Base-by-base conservation (phyloP, 2,113 vertebrate genomes). In the Pterocles gutturalis region DNA sequence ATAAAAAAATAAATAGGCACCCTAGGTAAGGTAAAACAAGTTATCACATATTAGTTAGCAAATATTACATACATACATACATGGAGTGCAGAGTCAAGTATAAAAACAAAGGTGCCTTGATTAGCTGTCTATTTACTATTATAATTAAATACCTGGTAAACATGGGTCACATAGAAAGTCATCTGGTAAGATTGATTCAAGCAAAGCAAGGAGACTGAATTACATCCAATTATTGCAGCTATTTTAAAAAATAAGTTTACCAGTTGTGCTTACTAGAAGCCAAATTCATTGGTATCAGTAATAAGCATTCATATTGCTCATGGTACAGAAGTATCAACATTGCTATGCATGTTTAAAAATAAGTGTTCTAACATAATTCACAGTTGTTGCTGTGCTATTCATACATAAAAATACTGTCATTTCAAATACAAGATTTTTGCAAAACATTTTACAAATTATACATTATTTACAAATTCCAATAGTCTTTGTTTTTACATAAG, bases 1-100 rank as follows among this genome's bases (percentile, higher is more conserved):
- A 95, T 96, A 98, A 98, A 98, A 97, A 97, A 96, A 96, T 97
- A 98, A 98, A 97, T 95, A 98, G 97, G 97, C 96, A 98, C 94
- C 92, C 93, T 96, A 96, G 81, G 95, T 93, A 97, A 97, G 90
- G 96, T 96, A 97, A 96, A 97, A 94, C 46, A 21, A 93, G 62
- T 92, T 93, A 81, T 79, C 89, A 93, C 94, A 66, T 84, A 96
- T 95, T 89, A 90, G 72, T 96, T 89, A 96, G 90, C 85, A 97
- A 96, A 92, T 91, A 97, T 76, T 93, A 82, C 34, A 3, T 94
- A 94, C 96, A 31, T 93, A 92, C 96, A 41, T 77, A 93, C 60
- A 80, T 76, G 90, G 92, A 97, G 89, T 97, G 78, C 89, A 92
- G 62, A 95, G 60, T 96, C 94, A 96, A 88, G 88, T 97, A 81